Percentiles rank a stretch among this genome's conserved stretches.
phyloP scores from a whole-genome alignment of 2,888 invertebrate genomes.

The Clitarchus hookeri region DNA sequence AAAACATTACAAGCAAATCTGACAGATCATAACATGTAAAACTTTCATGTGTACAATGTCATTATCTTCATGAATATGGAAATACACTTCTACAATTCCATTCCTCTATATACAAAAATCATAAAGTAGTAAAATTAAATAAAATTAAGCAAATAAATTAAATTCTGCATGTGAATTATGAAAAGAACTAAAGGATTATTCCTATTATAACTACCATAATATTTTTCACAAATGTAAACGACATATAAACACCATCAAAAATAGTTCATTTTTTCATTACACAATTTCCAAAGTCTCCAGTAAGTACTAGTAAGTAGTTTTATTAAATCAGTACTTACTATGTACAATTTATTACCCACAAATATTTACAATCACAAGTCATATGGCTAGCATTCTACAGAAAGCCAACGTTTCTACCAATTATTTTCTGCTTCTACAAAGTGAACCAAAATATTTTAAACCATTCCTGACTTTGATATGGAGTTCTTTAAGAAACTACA shows the following conservation, averaged over 20 bases:
- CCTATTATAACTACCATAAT: neutral
- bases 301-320: constrained; percentile 10
- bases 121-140: neutral
- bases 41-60: neutral
- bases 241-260: neutral
- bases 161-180: too few species aligned
- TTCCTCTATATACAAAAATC: neutral
- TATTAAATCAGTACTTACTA: neutral
- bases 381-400: neutral
- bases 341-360: neutral
- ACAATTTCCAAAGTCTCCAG: neutral
- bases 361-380: constrained; percentile 1
- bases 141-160: neutral
- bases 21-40: too few species aligned
- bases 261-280: neutral
- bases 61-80: neutral
- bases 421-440: neutral
- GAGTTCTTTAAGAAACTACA: neutral
- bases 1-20: too few species aligned
- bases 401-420: neutral
- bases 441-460: neutral
- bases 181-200: neutral
- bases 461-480: neutral
- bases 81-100: neutral
- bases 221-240: neutral